Conservation (phyloP, 2,113 vertebrate species). For the Psilopsiagon aymara region DNA sequence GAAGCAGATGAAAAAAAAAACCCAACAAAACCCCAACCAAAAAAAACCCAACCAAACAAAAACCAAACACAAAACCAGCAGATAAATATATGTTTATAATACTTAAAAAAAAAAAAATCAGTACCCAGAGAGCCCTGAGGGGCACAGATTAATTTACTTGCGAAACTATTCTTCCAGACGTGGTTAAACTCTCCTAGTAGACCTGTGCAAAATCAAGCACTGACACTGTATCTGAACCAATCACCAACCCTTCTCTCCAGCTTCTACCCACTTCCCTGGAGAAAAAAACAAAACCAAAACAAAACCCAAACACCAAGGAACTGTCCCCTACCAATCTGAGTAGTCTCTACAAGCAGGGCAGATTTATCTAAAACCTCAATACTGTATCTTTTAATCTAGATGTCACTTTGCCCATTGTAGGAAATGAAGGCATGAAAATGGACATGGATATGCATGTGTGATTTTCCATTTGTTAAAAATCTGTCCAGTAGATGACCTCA, state of each 20-base stretch:
- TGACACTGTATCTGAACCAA: background rate
- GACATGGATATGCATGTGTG: background rate
- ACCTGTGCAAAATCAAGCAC: background rate
- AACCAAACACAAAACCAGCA: background rate
- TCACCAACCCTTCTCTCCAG: background rate
- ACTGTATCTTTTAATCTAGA: background rate
- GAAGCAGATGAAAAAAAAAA: background rate
- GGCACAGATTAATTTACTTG: background rate
- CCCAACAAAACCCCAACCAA: background rate
- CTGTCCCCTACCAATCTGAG: background rate
- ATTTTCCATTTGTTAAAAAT: background rate
- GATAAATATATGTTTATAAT: background rate
- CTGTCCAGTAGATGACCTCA: background rate
- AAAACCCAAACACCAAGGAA: background rate
- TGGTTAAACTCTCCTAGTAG: background rate
- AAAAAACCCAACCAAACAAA: background rate
- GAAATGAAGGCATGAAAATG: background rate
- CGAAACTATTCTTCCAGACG: background rate
- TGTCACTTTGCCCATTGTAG: background rate
- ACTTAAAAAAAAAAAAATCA: background rate
- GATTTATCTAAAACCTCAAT: background rate
- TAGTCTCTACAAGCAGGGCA: background rate
- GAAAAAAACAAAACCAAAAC: background rate
- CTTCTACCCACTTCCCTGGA: background rate
- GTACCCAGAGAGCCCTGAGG: background rate